Conservation (phyloP, 2,797 vertebrate species). For the Phalanger gymnotis region DNA sequence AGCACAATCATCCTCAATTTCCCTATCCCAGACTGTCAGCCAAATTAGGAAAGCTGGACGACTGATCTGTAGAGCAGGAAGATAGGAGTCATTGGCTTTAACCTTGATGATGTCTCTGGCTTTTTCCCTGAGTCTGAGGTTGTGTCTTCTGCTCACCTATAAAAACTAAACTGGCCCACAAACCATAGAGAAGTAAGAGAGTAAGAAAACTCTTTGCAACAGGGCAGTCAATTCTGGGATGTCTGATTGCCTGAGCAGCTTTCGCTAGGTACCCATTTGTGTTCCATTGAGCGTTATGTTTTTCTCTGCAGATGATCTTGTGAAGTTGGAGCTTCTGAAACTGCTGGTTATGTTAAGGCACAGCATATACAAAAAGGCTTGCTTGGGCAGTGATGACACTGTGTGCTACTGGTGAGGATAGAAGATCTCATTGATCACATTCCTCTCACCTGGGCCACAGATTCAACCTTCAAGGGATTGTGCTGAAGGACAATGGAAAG, state of each 20-base stretch:
- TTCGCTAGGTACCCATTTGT: not conserved
- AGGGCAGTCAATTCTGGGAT: not conserved
- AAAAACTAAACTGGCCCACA: not conserved
- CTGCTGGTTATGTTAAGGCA: not conserved
- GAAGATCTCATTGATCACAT: not conserved
- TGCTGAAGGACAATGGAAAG: not conserved
- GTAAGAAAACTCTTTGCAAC: not conserved
- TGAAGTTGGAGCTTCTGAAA: not conserved
- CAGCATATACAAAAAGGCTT: not conserved
- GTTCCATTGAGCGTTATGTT: not conserved
- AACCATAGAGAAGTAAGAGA: not conserved
- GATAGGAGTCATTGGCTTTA: not conserved
- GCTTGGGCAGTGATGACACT: not conserved
- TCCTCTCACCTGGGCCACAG: not conserved
- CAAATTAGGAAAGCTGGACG: not conserved
- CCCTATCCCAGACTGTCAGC: not conserved
- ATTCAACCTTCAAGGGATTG: not conserved
- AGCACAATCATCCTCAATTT: not conserved
- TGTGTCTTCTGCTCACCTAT: not conserved
- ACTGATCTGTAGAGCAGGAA: not conserved
- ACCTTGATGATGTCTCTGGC: not conserved
- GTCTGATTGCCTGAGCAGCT: not conserved
- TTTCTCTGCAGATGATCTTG: not conserved
- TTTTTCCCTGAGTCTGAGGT: not conserved
- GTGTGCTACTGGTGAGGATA: not conserved